These are phyloP conservation scores for crab-eating macaque (Macaca fascicularis) DNA, from an alignment of 2,113 vertebrate genomes.

Conservation along the genomic window T2T-MFA8v1.1 NC_088377.1:8966501-8967000, in stretches of 20 bases:
- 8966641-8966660: neutral
- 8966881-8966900: neutral
- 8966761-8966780: neutral
- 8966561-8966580: neutral
- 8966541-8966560: too few species aligned
- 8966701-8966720: neutral
- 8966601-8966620: neutral
- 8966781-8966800: neutral
- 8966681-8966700: neutral
- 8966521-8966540: too few species aligned
- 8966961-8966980: neutral
- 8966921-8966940: neutral
- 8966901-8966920: neutral
- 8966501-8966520: rapidly evolving
- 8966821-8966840: neutral
- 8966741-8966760: too few species aligned
- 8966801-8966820: neutral
- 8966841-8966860: neutral
- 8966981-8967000: neutral
- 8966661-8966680: neutral
- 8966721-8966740: neutral
- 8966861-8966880: neutral
- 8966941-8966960: neutral
- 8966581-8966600: neutral
- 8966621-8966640: neutral